Evolutionary conservation across 92 coral and sea anemone genomes (phyloP).

Genomic region (Actinostola sp.): DNA sequence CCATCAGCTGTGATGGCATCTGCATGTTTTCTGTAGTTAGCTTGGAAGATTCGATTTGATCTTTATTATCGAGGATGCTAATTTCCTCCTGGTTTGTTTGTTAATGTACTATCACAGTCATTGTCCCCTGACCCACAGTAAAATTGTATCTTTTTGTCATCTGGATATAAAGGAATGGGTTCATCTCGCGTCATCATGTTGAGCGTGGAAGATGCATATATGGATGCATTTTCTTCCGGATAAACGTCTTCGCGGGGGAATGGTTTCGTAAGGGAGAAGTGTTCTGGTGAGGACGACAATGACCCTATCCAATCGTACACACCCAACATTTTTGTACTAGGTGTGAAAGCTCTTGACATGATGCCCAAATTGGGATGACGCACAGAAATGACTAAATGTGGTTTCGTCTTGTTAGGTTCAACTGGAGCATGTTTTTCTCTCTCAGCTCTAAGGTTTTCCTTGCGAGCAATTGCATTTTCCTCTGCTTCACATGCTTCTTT

Average conservation of each 20-base stretch:
- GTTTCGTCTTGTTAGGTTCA: slow-evolving; percentile 39
- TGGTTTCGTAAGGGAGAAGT: slow-evolving; percentile 20
- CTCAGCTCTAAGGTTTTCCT: slow-evolving; percentile 24
- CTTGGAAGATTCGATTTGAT: too few species aligned
- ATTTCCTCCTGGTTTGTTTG: not conserved
- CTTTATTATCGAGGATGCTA: not conserved
- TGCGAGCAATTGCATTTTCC: slow-evolving; percentile 15
- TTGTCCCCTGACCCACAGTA: slow-evolving; percentile 7
- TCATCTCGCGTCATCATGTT: slow-evolving; percentile 6
- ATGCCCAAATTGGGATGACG: slow-evolving; percentile 49
- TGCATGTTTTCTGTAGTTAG: not conserved
- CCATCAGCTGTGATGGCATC: slow-evolving; percentile 8
- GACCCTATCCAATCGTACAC: slow-evolving; percentile 61
- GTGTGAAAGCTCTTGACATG: slow-evolving; percentile 43
- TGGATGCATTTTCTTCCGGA: slow-evolving; percentile 28
- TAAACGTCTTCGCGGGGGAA: slow-evolving; percentile 14
- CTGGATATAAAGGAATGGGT: slow-evolving; percentile 16
- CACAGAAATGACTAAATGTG: slow-evolving; percentile 44
- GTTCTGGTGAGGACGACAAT: slow-evolving; percentile 40
- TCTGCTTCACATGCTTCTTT: not conserved
- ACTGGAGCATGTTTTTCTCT: slow-evolving; percentile 24
- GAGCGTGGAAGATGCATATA: slow-evolving; percentile 24
- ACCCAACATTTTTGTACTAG: slow-evolving; percentile 26
- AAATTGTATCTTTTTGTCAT: slow-evolving; percentile 18
- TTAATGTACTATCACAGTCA: too few species aligned